A percentile compares a stretch with the other conserved stretches of the same genome.
Conservation (phyloP, 2,797 vertebrate genomes). For the Rhynchotus rufescens region DNA sequence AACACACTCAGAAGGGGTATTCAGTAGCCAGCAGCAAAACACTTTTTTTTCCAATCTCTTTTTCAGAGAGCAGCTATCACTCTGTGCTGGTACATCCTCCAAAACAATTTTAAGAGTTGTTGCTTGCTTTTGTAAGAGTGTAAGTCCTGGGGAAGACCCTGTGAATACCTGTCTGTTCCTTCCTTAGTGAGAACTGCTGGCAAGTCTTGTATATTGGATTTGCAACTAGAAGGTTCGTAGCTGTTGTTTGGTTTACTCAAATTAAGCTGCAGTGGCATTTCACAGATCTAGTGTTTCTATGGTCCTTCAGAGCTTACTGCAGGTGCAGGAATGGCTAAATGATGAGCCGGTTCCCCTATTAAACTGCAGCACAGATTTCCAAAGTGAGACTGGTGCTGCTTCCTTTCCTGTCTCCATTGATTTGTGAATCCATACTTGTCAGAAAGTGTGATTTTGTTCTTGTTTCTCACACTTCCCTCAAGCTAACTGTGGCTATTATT, state of each 20-base stretch:
- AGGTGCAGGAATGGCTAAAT: background rate
- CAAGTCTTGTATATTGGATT: background rate
- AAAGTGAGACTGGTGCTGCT: background rate
- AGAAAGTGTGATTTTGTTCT: constrained; percentile 6
- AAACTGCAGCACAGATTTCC: background rate
- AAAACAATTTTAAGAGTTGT: background rate
- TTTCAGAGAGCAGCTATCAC: background rate
- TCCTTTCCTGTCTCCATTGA: background rate
- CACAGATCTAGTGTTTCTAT: background rate
- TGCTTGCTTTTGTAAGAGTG: background rate
- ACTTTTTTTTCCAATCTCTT: background rate
- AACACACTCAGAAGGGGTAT: rapidly evolving
- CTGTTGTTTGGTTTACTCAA: background rate
- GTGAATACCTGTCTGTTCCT: background rate
- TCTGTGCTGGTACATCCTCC: background rate
- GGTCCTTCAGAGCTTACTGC: background rate
- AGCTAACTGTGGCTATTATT: constrained; percentile 7
- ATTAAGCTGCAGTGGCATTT: background rate
- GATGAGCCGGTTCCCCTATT: background rate
- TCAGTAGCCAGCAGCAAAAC: background rate
- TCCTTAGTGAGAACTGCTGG: background rate
- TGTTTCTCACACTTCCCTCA: background rate
- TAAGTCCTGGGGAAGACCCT: background rate
- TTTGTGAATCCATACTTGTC: constrained; percentile 17
- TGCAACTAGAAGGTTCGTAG: background rate